Evolutionary conservation across 2,888 invertebrate species (phyloP).

Genomic region (Ophion slaviceki): DNA sequence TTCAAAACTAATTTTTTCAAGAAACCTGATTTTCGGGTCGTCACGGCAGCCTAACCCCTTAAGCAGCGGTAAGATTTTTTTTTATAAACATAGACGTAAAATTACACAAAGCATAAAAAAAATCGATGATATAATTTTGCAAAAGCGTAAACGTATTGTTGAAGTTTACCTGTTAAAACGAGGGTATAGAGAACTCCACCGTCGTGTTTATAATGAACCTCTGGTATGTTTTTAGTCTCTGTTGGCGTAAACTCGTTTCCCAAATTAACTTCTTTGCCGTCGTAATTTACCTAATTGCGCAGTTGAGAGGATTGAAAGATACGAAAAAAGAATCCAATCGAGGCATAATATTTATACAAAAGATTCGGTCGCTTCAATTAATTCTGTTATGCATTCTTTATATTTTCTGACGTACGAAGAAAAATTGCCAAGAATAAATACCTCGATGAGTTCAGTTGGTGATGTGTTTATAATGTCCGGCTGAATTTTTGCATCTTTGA

Average conservation of each 20-base stretch:
- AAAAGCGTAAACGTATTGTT: neutral
- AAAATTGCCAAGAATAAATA: constrained; percentile 64
- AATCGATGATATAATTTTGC: neutral
- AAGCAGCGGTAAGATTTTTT: too few relatives aligned
- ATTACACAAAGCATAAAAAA: neutral
- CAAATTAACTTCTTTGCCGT: constrained; percentile 75
- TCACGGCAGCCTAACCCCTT: too few relatives aligned
- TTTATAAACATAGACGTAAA: too few relatives aligned
- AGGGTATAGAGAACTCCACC: constrained; percentile 82
- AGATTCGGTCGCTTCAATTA: neutral
- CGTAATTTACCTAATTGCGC: constrained; percentile 78
- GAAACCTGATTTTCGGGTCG: too few relatives aligned
- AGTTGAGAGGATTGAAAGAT: constrained; percentile 26
- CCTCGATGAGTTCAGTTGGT: constrained; percentile 79
- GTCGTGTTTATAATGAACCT: constrained; percentile 81
- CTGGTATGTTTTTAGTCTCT: constrained; percentile 78
- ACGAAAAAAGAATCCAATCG: neutral
- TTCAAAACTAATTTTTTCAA: too few relatives aligned
- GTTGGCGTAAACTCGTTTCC: constrained; percentile 80
- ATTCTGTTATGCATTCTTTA: constrained; percentile 6
- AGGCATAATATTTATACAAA: neutral
- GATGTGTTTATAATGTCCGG: constrained; percentile 79
- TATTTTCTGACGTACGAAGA: neutral
- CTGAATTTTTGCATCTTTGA: constrained; percentile 78
- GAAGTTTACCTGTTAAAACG: constrained; percentile 77